phyloP scores from a whole-genome alignment of 2,113 vertebrate genomes.

The Eulemur macaco region DNA sequence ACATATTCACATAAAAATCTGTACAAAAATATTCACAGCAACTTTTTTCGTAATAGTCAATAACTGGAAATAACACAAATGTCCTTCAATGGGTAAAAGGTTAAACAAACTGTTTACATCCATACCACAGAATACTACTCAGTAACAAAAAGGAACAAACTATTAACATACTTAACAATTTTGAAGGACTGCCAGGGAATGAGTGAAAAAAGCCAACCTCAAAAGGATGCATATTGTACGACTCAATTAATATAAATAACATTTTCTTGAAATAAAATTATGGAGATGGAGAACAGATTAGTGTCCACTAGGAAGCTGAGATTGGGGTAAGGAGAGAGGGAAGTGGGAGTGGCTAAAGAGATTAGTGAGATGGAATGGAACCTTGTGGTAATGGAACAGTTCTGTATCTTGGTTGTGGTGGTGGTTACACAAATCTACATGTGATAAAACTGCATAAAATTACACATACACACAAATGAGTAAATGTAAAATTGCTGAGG shows the following conservation, averaged over 20 bases:
- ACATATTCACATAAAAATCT: not conserved
- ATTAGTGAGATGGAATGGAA: slow-evolving; percentile 38
- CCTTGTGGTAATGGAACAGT: slow-evolving; percentile 36
- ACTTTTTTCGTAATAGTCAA: not conserved
- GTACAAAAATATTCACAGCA: not conserved
- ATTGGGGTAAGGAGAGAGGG: not conserved
- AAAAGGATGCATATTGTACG: not conserved
- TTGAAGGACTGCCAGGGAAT: not conserved
- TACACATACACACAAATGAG: not conserved
- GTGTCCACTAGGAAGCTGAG: slow-evolving; percentile 1
- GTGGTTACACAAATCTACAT: not conserved
- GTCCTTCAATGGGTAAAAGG: not conserved
- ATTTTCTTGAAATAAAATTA: slow-evolving; percentile 43
- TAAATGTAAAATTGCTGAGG: not conserved
- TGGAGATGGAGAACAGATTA: slow-evolving; percentile 12
- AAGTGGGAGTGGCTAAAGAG: not conserved
- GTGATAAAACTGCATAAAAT: slow-evolving; percentile 1
- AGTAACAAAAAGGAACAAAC: slow-evolving; percentile 3
- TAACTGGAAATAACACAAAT: not conserved
- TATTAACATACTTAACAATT: not conserved
- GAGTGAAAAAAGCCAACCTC: not conserved
- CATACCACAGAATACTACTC: not conserved
- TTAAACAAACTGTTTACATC: not conserved
- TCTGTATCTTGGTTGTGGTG: slow-evolving; percentile 12
- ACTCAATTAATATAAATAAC: slow-evolving; percentile 38